Percentiles rank a stretch among this genome's conserved stretches.
Evolutionary conservation across 2,113 vertebrate species (phyloP).

Genomic region (Mustela lutreola): DNA sequence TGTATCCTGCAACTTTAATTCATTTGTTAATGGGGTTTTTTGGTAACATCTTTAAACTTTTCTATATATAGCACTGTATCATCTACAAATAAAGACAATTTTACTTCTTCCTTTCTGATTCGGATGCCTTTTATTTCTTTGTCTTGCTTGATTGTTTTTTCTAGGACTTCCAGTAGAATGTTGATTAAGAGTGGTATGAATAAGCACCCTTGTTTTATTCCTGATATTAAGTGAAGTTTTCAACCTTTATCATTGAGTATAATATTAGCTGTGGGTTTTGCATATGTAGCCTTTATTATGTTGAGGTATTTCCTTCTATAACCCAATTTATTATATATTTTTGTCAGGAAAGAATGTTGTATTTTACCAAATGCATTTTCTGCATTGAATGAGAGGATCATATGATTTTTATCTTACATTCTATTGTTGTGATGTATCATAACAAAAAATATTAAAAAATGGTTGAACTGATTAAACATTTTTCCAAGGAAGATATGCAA

Average conservation of each 20-base stretch:
- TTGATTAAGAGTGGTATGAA: not conserved
- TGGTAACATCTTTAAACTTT: not conserved
- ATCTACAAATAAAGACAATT: not conserved
- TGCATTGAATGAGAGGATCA: not conserved
- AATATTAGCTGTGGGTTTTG: not conserved
- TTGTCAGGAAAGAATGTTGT: not conserved
- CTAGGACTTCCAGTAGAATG: not conserved
- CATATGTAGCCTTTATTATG: not conserved
- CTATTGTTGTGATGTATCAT: not conserved
- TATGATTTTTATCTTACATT: slow-evolving; percentile 17
- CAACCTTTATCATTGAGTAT: not conserved
- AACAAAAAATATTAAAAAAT: not conserved
- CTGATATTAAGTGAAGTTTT: not conserved
- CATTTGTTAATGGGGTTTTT: not conserved
- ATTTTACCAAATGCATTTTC: not conserved
- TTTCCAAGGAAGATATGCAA: not conserved
- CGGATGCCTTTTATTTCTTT: not conserved
- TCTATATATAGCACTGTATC: not conserved
- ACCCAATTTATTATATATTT: not conserved
- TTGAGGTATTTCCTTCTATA: not conserved
- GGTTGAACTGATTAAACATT: not conserved
- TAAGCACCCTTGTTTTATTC: not conserved
- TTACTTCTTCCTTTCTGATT: not conserved
- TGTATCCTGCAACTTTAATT: not conserved
- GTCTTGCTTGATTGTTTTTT: not conserved